Evolutionary conservation across 2,113 vertebrate species (phyloP), one percentile per base, ranked within the genome.

Genomic region (Nettapus auritus): DNA sequence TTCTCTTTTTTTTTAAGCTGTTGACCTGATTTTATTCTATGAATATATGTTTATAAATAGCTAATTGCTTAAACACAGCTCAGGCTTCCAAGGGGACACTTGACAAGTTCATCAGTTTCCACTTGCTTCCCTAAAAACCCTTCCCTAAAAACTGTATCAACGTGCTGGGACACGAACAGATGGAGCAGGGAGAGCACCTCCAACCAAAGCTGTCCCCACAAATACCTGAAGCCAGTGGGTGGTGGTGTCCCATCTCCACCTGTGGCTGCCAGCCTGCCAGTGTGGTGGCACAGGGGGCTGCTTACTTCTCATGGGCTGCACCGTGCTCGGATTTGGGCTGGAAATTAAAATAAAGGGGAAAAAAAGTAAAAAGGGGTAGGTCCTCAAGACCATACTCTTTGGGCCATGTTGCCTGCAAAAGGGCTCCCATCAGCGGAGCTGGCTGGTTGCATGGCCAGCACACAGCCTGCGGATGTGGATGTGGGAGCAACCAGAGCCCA

Each of bases 351-450:
- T 46, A 53, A 63, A 86, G 63, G n/a, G 33, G 20, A 21, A 13
- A 18, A 42, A 42, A 63, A 66, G 17, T 68, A 76, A 76, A 50
- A 64, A 38, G 34, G 15, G 29, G 60, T 52, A 26, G n/a, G 55
- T 13, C 42, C 56, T 83, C 17, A 29, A 8, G 76, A 76, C 28
- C 44, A 42, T 55, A 46, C 18, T 2, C 36, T 76, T 34, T 28
- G 40, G 26, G 59, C 33, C 50, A 21, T 2, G 9, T 18, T 26
- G 23, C 26, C 50, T 56, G 18, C 44, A 10, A 17, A 83, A 40
- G 3, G 0, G 2, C 53, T n/a, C 26, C 40, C 22, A 25, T 5
- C 1, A 7, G 8, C 13, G 3, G 11, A 11, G 0, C 19, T 0
- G 0, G 20, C 5, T 71, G 20, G 16, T 9, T 53, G 55, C 19